phyloP scores from a whole-genome alignment of 2,797 vertebrate genomes.

The Orestias chungarensis region DNA sequence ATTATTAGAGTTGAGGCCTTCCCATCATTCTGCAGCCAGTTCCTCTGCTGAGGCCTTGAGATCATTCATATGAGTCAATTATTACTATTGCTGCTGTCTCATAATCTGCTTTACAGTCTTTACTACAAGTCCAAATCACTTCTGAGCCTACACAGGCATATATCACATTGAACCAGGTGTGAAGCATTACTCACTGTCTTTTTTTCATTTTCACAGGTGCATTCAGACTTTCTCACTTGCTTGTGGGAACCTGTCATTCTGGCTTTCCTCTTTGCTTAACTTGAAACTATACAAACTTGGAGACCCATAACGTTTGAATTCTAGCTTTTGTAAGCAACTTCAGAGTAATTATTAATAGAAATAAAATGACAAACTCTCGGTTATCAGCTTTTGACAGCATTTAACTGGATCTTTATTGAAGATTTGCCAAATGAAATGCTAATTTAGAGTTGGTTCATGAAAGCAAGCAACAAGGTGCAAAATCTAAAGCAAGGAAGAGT shows the following conservation, averaged over 20 bases:
- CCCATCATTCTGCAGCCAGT: slow-evolving; percentile 57
- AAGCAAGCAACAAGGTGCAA: neutral
- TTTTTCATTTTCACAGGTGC: slow-evolving; percentile 10
- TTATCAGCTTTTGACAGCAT: neutral
- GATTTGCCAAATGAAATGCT: slow-evolving; percentile 6
- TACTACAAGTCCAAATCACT: slow-evolving; percentile 21
- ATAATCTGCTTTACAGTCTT: slow-evolving; percentile 48
- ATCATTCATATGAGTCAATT: slow-evolving; percentile 67
- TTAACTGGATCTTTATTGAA: neutral
- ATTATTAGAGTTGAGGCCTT: slow-evolving; percentile 56
- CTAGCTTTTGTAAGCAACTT: neutral
- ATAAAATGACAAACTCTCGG: neutral
- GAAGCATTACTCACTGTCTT: slow-evolving; percentile 59
- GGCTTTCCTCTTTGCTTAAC: neutral
- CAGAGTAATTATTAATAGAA: neutral
- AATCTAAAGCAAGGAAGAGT: slow-evolving; percentile 1
- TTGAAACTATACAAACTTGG: neutral
- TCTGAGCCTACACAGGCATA: slow-evolving; percentile 27
- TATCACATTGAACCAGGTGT: slow-evolving; percentile 65
- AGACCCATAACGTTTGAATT: neutral
- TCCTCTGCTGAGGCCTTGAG: slow-evolving; percentile 56
- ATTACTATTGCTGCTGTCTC: slow-evolving; percentile 45
- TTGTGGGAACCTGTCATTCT: slow-evolving; percentile 29
- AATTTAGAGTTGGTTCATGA: slow-evolving; percentile 5
- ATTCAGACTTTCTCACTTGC: slow-evolving; percentile 19